phyloP scores from a whole-genome alignment of 2,113 vertebrate genomes.

The Pelecanus crispus region DNA sequence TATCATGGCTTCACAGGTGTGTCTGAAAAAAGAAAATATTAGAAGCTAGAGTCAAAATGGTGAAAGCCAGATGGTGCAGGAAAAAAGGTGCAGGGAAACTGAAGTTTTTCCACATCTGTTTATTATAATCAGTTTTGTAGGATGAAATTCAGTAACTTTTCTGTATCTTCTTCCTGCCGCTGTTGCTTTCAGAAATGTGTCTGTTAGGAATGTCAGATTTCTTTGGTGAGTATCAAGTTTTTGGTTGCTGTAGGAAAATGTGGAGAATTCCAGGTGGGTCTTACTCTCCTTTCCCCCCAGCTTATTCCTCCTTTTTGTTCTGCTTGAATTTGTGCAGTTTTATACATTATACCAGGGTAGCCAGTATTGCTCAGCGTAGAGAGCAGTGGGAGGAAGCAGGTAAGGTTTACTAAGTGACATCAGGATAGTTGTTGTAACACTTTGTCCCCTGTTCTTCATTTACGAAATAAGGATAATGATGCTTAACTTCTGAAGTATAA shows the following conservation, averaged over 20 bases:
- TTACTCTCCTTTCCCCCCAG: rapidly evolving
- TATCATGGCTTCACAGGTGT: not conserved
- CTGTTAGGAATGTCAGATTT: not conserved
- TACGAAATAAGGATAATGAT: not conserved
- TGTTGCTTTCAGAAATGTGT: not conserved
- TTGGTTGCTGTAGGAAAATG: not conserved
- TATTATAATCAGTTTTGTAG: not conserved
- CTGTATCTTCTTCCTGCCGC: rapidly evolving
- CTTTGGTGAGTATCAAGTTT: not conserved
- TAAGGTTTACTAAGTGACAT: not conserved
- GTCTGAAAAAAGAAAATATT: not conserved
- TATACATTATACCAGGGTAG: no score
- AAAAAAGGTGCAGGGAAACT: not conserved
- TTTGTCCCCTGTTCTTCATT: not conserved
- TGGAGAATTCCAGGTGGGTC: not conserved
- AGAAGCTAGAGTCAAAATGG: not conserved
- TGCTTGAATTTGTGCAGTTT: not conserved
- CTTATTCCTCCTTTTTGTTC: not conserved
- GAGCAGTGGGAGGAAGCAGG: not conserved
- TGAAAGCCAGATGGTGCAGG: not conserved
- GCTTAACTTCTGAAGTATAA: not conserved
- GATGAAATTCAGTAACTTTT: not conserved
- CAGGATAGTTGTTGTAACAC: not conserved
- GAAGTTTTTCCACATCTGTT: not conserved
- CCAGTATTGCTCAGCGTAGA: not conserved